A percentile compares a stretch with the other conserved stretches of the same genome.
Conservation (phyloP, 64 coral and sea anemone species). For the Orbicella faveolata region DNA sequence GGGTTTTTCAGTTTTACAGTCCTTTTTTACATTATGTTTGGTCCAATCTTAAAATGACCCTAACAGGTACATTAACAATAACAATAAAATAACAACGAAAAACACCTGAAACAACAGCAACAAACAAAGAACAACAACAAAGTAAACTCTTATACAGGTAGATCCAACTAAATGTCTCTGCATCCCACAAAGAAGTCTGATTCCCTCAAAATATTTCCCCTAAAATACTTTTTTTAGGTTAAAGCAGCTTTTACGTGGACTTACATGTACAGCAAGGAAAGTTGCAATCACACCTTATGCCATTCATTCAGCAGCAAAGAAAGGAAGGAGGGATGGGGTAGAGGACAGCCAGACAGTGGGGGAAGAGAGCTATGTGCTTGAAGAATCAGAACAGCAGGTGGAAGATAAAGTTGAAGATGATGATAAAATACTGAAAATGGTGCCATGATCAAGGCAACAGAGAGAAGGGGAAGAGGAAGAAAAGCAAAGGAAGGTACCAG, state of each 20-base stretch:
- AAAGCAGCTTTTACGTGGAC: constrained; percentile 86
- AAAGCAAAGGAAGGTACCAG: neutral
- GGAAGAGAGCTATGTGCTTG: constrained; percentile 19
- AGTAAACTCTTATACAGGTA: too few species aligned
- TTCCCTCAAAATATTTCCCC: too few species aligned
- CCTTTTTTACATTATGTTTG: too few species aligned
- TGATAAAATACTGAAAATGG: constrained; percentile 63
- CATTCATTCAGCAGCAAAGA: constrained; percentile 49
- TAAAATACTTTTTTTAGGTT: constrained; percentile 25
- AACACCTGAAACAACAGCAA: too few species aligned
- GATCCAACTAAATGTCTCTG: too few species aligned
- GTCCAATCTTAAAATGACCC: too few species aligned
- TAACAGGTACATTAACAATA: too few species aligned
- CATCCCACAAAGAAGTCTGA: too few species aligned
- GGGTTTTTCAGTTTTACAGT: too few species aligned
- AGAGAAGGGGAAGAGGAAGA: constrained; percentile 53
- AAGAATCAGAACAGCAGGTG: neutral
- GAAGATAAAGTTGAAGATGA: constrained; percentile 40
- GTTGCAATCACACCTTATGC: constrained; percentile 83
- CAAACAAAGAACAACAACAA: too few species aligned
- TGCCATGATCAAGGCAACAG: constrained; percentile 78
- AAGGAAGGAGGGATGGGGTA: constrained; percentile 45
- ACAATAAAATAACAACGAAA: too few species aligned
- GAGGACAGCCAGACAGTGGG: constrained; percentile 42
- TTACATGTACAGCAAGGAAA: constrained; percentile 74